These are phyloP conservation scores for Monodelphis domestica DNA, from an alignment of 2,797 vertebrate species.

Conservation along the genomic window DNA sequence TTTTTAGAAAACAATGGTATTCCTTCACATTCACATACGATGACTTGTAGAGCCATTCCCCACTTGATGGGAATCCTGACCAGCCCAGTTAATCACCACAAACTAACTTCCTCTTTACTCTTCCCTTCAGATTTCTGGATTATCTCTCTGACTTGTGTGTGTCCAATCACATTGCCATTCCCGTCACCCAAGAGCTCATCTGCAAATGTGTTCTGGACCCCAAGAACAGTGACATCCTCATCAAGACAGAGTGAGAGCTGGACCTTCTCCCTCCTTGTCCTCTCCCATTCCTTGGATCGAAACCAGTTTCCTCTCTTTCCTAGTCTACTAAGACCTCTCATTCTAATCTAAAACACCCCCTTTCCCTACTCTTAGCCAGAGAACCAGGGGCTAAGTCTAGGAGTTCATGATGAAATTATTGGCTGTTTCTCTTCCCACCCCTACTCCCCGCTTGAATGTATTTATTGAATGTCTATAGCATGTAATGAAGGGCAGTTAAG, in stretches of 20 bases:
- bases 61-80: not conserved
- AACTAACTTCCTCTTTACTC: not conserved
- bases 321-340: not conserved
- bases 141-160: constrained; percentile 98
- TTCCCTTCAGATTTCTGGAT: constrained; percentile 92
- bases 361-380: not conserved
- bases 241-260: constrained; percentile 94
- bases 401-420: too few species aligned
- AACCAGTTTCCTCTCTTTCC: not conserved
- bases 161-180: constrained; percentile 97
- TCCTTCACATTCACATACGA: not conserved
- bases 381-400: not conserved
- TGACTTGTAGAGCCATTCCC: not conserved
- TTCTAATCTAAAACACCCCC: not conserved
- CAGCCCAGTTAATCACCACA: not conserved
- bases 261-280: not conserved
- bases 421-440: not conserved
- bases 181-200: constrained; percentile 98
- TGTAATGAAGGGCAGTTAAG: too few species aligned
- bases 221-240: constrained; percentile 98
- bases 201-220: constrained; percentile 98
- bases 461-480: not conserved
- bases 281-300: not conserved
- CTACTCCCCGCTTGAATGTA: not conserved
- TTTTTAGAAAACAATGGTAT: not conserved